Evolutionary conservation across 2,888 invertebrate species (phyloP).

Genomic region (Cotesia congregata): DNA sequence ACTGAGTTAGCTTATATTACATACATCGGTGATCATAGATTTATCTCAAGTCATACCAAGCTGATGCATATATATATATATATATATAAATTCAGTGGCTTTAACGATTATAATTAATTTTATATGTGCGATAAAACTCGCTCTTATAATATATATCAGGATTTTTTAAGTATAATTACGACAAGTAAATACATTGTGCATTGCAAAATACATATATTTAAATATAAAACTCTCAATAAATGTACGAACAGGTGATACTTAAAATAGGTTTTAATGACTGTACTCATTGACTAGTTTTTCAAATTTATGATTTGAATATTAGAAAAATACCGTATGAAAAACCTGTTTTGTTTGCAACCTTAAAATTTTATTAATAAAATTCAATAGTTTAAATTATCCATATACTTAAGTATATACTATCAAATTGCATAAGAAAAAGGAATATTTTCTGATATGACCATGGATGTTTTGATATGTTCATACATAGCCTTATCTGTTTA

Average conservation of each 20-base stretch:
- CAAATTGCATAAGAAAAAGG: no score
- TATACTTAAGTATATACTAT: no score
- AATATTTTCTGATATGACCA: no score
- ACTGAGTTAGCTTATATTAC: slow-evolving; percentile 11
- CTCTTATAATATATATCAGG: not conserved
- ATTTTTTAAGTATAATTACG: not conserved
- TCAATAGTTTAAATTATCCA: no score
- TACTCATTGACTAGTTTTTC: not conserved
- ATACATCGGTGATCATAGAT: slow-evolving; percentile 14
- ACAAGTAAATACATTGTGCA: not conserved
- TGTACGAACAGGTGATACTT: not conserved
- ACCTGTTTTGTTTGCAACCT: no score
- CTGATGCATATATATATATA: not conserved
- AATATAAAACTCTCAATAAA: not conserved
- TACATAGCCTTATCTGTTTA: no score
- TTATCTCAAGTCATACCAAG: not conserved
- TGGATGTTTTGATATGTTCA: no score
- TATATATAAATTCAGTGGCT: not conserved
- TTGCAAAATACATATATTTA: not conserved
- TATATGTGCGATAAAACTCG: not conserved
- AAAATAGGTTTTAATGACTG: not conserved
- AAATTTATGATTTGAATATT: not conserved
- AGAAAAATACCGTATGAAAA: no score
- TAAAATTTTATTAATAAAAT: no score
- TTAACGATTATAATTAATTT: not conserved